A percentile compares a stretch with the other conserved stretches of the same genome.
Evolutionary conservation across 2,113 vertebrate species (phyloP).

Genomic region (Oreotragus oreotragus): DNA sequence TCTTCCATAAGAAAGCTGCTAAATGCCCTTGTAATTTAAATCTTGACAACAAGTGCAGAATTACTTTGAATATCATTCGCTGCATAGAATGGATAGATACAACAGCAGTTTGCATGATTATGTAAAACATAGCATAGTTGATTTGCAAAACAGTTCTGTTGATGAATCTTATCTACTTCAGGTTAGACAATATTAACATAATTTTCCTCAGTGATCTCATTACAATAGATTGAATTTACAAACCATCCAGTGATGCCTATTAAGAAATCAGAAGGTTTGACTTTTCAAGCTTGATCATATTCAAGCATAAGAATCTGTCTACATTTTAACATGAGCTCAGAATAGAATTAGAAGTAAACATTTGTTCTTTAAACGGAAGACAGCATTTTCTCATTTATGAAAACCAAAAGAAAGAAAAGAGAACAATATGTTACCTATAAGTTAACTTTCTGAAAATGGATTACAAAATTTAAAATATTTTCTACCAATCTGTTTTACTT

Average conservation of each 20-base stretch:
- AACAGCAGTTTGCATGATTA: conserved; percentile 61
- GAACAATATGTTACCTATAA: neutral
- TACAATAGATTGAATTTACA: conserved; percentile 65
- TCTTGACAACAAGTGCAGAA: neutral
- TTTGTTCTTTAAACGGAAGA: neutral
- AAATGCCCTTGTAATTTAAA: conserved; percentile 46
- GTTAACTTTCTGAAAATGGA: neutral
- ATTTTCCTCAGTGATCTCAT: conserved; percentile 59
- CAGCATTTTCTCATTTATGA: neutral
- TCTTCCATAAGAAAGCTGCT: conserved; percentile 8
- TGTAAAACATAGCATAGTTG: conserved; percentile 50
- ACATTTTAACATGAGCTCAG: neutral
- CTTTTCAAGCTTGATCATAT: conserved; percentile 41
- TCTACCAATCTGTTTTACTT: neutral
- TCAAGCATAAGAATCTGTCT: neutral
- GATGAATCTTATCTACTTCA: conserved; percentile 47
- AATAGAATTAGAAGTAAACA: neutral
- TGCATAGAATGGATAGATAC: conserved; percentile 42
- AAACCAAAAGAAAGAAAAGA: neutral
- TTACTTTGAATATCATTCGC: conserved; percentile 48
- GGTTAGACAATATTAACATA: conserved; percentile 56
- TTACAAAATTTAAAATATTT: neutral
- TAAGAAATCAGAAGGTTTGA: conserved; percentile 49
- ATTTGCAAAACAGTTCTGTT: conserved; percentile 61
- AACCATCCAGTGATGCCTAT: neutral